Evolutionary conservation across 2,113 vertebrate genomes (phyloP), one percentile per base, ranked within the genome.

Genomic region (Archilochus colubris): DNA sequence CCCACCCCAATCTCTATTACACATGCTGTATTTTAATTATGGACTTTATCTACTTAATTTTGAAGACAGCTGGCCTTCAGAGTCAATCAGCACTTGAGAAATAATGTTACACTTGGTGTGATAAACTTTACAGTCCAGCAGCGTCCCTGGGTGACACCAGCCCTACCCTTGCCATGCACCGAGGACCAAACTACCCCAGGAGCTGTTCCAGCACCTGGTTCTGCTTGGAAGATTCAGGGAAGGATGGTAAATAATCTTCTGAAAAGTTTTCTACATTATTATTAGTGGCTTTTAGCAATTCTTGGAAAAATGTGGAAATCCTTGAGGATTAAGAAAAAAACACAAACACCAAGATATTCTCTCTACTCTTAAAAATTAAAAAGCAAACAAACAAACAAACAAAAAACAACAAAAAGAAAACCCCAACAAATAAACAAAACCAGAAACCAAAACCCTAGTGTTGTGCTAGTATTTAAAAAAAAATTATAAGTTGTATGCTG

Each of bases 161-260:
- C 20, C 9, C 0, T 2, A 13, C 11, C 0, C 63, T 6, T 13
- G 21, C n/a, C 17, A 62, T 23, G 62, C 53, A 33, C 64, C 0
- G 1, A 28, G 14, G 19, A 78, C 12, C 31, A 62, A 11, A 23
- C 12, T 40, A 48, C 46, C 53, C 44, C 21, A 13, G 17, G 24
- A 72, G 38, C 22, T 16, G 75, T 2, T 57, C 40, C 25, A 36
- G 70, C 43, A 62, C 22, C 17, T 38, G 62, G 40, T 31, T 27
- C 79, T 59, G 44, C 79, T 67, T 40, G 40, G 40, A 40, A 40
- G 40, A 12, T 12, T 40, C 40, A 40, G n/a, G 31, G 57, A 53
- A 91, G n/a, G n/a, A 53, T 31, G n/a, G 14, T 23, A 73, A 84
- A 19, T 48, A 51, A 67, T 19, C 28, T 77, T 21, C 46, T 50